phyloP scores from a whole-genome alignment of 2,888 invertebrate species.

The Eurytoma californica region DNA sequence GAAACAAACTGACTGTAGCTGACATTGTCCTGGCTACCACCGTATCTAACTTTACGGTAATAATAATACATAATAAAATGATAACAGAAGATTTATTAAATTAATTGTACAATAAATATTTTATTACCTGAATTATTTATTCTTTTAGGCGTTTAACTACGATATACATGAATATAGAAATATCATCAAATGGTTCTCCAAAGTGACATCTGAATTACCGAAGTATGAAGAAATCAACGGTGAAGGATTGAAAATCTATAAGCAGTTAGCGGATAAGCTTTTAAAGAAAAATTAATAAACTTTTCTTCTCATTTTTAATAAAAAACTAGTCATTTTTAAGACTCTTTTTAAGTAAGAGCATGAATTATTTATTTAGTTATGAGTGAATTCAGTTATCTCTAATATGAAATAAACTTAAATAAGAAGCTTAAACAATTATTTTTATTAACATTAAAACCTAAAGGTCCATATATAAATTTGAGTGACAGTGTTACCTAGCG shows the following conservation, averaged over 20 bases:
- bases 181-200: slow-evolving; percentile 79
- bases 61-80: background rate
- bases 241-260: slow-evolving; percentile 52
- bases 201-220: slow-evolving; percentile 77
- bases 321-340: too few species aligned
- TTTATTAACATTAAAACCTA: too few species aligned
- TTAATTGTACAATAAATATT: background rate
- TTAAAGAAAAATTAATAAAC: too few species aligned
- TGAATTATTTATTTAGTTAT: too few species aligned
- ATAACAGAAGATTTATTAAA: background rate
- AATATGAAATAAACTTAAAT: too few species aligned
- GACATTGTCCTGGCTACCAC: slow-evolving; percentile 81
- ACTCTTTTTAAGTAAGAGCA: too few species aligned
- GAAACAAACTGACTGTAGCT: slow-evolving; percentile 82
- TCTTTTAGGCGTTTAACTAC: slow-evolving; percentile 76
- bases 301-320: too few species aligned
- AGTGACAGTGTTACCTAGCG: too few species aligned
- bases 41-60: slow-evolving; percentile 68
- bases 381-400: too few species aligned
- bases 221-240: slow-evolving; percentile 75
- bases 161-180: slow-evolving; percentile 78
- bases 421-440: too few species aligned
- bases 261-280: background rate
- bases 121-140: slow-evolving; percentile 14
- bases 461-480: too few species aligned